Base-by-base conservation (phyloP, 2,888 invertebrate species). In the Leptinotarsa peninsularis region DNA sequence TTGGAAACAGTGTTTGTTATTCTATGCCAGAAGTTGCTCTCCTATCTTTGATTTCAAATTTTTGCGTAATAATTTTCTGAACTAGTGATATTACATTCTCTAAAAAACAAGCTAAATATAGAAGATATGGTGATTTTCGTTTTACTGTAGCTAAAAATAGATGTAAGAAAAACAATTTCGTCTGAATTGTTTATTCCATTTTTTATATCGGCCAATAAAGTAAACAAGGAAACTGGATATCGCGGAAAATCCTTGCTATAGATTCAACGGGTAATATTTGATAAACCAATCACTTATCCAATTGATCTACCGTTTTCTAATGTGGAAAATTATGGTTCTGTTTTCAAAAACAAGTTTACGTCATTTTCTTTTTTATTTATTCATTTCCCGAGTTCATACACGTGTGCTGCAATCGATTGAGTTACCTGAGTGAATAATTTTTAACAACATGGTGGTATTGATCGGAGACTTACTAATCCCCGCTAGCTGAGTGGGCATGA, bases 261-360 rank as follows among this genome's bases (percentile, higher is more conserved):
- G 17, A 63, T 33, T 27, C 7, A n/a, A 17, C 33, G 43, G 43
- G 13, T 14, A 63, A n/a, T 63, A 43, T 63, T 43, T 43, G 63
- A 33, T 63, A 33, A 63, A 63, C 33, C 33, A 63, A 63, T 63
- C 18, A 63, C 63, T 63, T 43, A 63, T 33, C 17, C n/a, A n/a
- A 27, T 60, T 60, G 27, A 33, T 58, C 58, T 23, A 63, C 43
- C 17, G 18, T 33, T 33, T 10, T 27, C n/a, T 13, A 43, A 33
- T n/a, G 43, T 17, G 27, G n/a, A 43, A 63, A 27, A 63, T 63
- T 63, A n/a, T 63, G 27, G 33, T 43, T 63, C 43, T 63, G 63
- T 63, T 63, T 63, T 63, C 63, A 33, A 63, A 63, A 63, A 63
- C 63, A 63, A 63, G 17, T n/a, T 43, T n/a, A 63, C 63, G 43